These are phyloP conservation scores for Sceliomorpha sp. DNA, from an alignment of 2,888 invertebrate species.

Conservation along the genomic window DNA sequence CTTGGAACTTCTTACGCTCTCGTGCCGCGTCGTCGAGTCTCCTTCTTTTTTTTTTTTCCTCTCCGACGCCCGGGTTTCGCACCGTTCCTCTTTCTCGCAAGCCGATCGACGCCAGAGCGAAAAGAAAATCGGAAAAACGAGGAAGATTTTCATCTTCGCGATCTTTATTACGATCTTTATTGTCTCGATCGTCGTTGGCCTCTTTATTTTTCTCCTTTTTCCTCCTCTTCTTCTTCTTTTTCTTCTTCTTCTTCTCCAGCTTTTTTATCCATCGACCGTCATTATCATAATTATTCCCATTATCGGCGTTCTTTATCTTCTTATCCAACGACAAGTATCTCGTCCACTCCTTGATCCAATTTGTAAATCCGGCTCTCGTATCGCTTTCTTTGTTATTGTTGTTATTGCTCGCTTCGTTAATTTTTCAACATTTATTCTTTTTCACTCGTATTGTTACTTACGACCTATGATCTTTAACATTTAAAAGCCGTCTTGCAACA, in stretches of 20 bases:
- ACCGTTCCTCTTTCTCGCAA: too few relatives aligned
- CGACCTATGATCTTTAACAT: too few relatives aligned
- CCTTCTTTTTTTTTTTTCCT: constrained; percentile 23
- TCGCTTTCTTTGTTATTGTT: constrained; percentile 24
- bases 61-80: too few relatives aligned
- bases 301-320: constrained; percentile 39
- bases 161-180: too few relatives aligned
- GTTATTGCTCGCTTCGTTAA: constrained; percentile 8
- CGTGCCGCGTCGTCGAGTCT: too few relatives aligned
- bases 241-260: background rate
- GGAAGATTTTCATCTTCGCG: too few relatives aligned
- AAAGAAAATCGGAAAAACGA: too few relatives aligned
- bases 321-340: constrained; percentile 39
- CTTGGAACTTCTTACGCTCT: constrained; percentile 11
- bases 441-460: too few relatives aligned
- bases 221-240: constrained; percentile 8
- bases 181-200: constrained; percentile 20
- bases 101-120: too few relatives aligned
- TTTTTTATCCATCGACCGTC: constrained; percentile 26
- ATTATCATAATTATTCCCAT: constrained; percentile 41
- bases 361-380: constrained; percentile 24
- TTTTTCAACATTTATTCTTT: too few relatives aligned
- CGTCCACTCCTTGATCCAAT: constrained; percentile 48
- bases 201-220: background rate
- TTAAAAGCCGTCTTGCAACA: too few relatives aligned